phyloP scores from a whole-genome alignment of 2,113 vertebrate species.

The Panthera tigris region DNA sequence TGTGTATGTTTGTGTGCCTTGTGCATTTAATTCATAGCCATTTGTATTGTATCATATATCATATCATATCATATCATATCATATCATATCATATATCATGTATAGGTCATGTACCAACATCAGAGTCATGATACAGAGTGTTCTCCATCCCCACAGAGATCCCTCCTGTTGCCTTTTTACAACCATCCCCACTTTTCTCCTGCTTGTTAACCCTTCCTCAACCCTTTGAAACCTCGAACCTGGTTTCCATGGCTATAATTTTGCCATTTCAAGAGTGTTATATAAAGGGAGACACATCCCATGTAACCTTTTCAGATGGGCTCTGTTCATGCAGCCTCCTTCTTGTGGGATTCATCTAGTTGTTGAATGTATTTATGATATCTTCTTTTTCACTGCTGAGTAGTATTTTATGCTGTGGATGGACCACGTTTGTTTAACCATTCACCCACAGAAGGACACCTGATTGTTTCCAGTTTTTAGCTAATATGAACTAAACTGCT shows the following conservation, averaged over 20 bases:
- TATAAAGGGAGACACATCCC: no score
- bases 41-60: background rate
- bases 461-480: background rate
- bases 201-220: background rate
- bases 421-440: background rate
- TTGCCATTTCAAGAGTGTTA: background rate
- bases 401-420: background rate
- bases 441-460: background rate
- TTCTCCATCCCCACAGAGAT: background rate
- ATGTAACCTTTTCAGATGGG: background rate
- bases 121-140: background rate
- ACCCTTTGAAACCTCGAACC: no score
- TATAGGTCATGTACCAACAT: no score
- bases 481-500: background rate
- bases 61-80: background rate
- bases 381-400: background rate
- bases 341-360: background rate
- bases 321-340: background rate
- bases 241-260: background rate
- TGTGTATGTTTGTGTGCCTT: background rate
- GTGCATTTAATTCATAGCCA: background rate
- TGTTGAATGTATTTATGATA: no score
- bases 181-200: background rate
- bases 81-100: background rate
- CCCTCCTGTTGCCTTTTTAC: fast-evolving